Conservation (phyloP, 2,888 invertebrate species). For the Drosophila kuntzei region DNA sequence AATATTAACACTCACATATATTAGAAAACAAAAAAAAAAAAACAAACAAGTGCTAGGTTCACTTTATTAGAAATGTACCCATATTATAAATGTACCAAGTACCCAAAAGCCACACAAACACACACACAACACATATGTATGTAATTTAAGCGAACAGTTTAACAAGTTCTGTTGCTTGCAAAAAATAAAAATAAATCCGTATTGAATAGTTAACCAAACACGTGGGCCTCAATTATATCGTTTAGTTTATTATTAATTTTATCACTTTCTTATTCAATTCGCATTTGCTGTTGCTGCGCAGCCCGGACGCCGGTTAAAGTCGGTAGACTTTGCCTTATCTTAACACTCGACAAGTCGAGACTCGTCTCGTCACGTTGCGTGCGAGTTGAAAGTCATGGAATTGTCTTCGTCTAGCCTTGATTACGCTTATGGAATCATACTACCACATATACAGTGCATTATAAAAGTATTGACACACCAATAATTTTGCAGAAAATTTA, state of each 20-base stretch:
- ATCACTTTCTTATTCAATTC: neutral
- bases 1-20: constrained; percentile 20
- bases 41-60: constrained; percentile 6
- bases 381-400: constrained; percentile 22
- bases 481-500: neutral
- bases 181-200: constrained; percentile 58
- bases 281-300: constrained; percentile 31
- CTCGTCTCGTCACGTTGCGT: constrained; percentile 20
- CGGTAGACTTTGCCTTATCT: constrained; percentile 45
- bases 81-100: constrained; percentile 33
- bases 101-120: constrained; percentile 13
- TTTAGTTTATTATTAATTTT: constrained; percentile 30
- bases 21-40: constrained; percentile 25
- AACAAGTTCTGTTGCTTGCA: constrained; percentile 41
- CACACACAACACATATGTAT: too few relatives aligned
- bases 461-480: neutral
- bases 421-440: constrained; percentile 28
- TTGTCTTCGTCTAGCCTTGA: constrained; percentile 41
- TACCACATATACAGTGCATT: neutral
- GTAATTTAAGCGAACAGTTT: constrained; percentile 52
- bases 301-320: neutral
- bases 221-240: constrained; percentile 29
- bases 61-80: neutral
- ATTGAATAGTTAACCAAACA: constrained; percentile 48
- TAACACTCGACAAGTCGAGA: neutral